Evolutionary conservation across 2,797 vertebrate species (phyloP).

Genomic region (Uromys caudimaculatus): DNA sequence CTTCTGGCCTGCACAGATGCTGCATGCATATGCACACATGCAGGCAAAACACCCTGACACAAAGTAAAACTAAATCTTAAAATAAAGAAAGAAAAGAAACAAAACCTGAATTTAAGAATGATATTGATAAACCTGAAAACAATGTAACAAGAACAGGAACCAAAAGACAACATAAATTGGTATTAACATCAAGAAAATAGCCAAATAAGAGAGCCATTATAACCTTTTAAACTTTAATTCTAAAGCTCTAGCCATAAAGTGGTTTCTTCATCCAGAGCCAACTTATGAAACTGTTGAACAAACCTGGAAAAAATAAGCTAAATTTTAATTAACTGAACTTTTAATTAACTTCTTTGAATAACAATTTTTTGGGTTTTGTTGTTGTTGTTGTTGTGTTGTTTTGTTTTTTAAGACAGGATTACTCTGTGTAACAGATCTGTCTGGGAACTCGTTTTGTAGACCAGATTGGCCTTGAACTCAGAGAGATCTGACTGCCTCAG

Average conservation of each 20-base stretch:
- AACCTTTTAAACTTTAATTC: slow-evolving; percentile 32
- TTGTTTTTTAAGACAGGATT: background rate
- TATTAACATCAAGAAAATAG: slow-evolving; percentile 57
- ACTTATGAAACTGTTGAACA: slow-evolving; percentile 48
- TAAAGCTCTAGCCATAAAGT: slow-evolving; percentile 23
- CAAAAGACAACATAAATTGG: slow-evolving; percentile 25
- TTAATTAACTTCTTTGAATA: slow-evolving; percentile 49
- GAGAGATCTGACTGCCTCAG: background rate
- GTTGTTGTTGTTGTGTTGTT: no score
- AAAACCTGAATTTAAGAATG: no score
- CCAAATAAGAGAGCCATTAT: slow-evolving; percentile 32
- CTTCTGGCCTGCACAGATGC: background rate
- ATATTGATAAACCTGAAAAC: slow-evolving; percentile 20
- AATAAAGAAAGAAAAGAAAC: background rate
- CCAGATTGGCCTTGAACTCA: background rate
- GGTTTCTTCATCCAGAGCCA: background rate
- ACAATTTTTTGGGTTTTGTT: background rate
- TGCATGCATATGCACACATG: background rate
- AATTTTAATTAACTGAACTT: background rate
- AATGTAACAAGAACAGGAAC: background rate
- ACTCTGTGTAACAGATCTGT: background rate
- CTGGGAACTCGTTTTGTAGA: background rate
- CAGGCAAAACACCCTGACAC: background rate
- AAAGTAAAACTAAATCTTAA: background rate
- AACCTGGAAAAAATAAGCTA: slow-evolving; percentile 35